Conservation (phyloP, 2,797 vertebrate genomes). For the Epinephelus awoara region DNA sequence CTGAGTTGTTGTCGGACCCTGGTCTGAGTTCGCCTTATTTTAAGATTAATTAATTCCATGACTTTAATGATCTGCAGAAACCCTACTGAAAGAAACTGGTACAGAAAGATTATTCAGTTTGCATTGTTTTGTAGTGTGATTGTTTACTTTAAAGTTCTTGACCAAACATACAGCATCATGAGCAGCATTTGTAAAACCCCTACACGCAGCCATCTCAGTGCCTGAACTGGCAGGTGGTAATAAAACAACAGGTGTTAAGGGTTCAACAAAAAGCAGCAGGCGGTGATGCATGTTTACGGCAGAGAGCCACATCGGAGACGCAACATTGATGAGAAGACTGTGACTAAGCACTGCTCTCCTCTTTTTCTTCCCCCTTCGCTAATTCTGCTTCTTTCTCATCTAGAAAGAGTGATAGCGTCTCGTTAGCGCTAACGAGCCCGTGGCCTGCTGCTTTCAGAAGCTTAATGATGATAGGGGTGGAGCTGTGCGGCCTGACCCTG, state of each 20-base stretch:
- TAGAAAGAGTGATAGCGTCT: conserved; percentile 56
- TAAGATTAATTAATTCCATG: no score
- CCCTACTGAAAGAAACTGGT: no score
- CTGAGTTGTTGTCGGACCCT: no score
- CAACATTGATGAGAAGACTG: background rate
- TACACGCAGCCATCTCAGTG: background rate
- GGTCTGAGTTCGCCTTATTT: no score
- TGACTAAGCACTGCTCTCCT: conserved; percentile 20
- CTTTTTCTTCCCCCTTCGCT: background rate
- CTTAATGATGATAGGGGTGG: conserved; percentile 60
- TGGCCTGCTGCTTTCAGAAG: conserved; percentile 35
- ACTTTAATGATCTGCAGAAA: no score
- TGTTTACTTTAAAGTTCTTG: no score
- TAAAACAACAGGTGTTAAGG: conserved; percentile 43
- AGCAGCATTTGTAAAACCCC: background rate
- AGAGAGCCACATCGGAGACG: background rate
- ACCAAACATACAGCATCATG: no score
- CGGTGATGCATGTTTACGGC: background rate
- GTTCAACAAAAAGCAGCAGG: conserved; percentile 20
- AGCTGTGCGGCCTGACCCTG: conserved; percentile 25
- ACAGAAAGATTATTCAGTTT: no score
- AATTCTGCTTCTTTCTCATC: conserved; percentile 27
- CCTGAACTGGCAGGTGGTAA: conserved; percentile 12
- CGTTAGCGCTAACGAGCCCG: conserved; percentile 71
- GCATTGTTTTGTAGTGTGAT: no score